A percentile compares a stretch with the other conserved stretches of the same genome.
phyloP scores from a whole-genome alignment of 2,113 vertebrate genomes.

The Platysteira castanea region DNA sequence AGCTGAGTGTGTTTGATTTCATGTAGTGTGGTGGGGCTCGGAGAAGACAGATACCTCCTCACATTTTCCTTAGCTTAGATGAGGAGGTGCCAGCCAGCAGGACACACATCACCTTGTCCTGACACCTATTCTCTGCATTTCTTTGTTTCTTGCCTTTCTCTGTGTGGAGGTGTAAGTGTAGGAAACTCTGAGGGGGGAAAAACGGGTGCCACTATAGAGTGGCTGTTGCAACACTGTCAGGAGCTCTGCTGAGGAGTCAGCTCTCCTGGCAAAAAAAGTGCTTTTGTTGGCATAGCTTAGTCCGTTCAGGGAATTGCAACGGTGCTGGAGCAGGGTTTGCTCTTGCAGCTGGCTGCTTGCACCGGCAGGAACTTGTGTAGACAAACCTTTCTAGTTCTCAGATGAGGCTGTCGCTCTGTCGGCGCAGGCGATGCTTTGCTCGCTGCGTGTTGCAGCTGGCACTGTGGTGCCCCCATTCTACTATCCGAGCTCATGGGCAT shows the following conservation, averaged over 20 bases:
- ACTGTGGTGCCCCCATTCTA: neutral
- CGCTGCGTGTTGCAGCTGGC: neutral
- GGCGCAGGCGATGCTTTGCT: neutral
- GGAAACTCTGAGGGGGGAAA: neutral
- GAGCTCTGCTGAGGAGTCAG: neutral
- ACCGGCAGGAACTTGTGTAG: neutral
- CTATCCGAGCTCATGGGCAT: neutral
- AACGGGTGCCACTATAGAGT: neutral
- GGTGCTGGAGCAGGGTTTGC: neutral
- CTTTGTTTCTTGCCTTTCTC: neutral
- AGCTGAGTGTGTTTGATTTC: neutral
- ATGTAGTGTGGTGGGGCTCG: neutral
- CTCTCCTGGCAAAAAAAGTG: neutral
- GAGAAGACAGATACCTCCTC: neutral
- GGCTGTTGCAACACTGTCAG: neutral
- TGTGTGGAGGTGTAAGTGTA: neutral
- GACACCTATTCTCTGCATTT: neutral
- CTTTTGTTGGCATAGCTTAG: neutral
- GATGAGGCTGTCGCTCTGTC: neutral
- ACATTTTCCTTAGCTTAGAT: neutral
- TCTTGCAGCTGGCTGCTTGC: neutral
- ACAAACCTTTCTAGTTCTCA: neutral
- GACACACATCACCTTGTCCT: accelerated
- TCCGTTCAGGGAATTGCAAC: neutral
- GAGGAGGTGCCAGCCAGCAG: neutral